phyloP scores from a whole-genome alignment of 2,113 vertebrate species.

The Mesembrinibis cayennensis region DNA sequence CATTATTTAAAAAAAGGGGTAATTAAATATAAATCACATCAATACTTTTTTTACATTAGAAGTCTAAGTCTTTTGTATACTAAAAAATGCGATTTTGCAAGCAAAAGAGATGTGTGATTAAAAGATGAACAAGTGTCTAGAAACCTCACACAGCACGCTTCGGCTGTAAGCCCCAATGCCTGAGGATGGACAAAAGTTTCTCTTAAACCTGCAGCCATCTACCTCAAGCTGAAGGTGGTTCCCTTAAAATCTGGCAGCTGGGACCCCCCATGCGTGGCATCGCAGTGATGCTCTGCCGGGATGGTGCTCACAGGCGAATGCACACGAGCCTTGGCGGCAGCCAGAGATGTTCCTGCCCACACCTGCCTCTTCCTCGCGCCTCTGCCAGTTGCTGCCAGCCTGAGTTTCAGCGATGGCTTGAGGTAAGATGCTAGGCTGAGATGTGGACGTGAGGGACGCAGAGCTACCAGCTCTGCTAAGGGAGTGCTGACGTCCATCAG shows the following conservation, averaged over 20 bases:
- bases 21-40: not conserved
- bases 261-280: rapidly evolving
- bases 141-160: not conserved
- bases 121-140: not conserved
- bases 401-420: no score
- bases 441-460: no score
- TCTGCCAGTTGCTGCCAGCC: not conserved
- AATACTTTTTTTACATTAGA: not conserved
- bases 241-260: not conserved
- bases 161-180: not conserved
- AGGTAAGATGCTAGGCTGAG: not conserved
- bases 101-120: not conserved
- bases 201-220: not conserved
- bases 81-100: not conserved
- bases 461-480: not conserved
- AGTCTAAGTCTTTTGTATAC: not conserved
- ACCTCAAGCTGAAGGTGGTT: not conserved
- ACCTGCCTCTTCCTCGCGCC: not conserved
- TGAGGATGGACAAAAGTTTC: not conserved
- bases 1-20: not conserved
- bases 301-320: not conserved
- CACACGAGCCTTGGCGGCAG: rapidly evolving
- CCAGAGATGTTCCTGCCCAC: not conserved
- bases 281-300: not conserved
- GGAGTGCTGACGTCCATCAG: not conserved